A percentile compares a stretch with the other conserved stretches of the same genome.
phyloP scores from a whole-genome alignment of 2,888 invertebrate species.

The Helicoverpa assulta region DNA sequence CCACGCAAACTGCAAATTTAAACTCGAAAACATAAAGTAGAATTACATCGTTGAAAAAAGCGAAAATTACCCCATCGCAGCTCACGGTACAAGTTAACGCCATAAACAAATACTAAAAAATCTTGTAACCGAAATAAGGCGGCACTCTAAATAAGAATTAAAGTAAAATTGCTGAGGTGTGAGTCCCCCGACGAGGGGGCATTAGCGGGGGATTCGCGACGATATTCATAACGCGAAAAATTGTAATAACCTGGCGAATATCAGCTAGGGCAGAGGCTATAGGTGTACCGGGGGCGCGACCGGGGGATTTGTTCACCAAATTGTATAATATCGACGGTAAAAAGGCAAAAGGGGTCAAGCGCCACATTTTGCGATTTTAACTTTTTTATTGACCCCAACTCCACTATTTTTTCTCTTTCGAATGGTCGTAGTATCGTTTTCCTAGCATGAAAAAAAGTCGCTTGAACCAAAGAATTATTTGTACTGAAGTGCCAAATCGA shows the following conservation, averaged over 20 bases:
- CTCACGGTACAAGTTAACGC: slow-evolving; percentile 81
- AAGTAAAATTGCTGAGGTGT: slow-evolving; percentile 89
- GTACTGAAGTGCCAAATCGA: too few relatives aligned
- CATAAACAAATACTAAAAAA: slow-evolving; percentile 89
- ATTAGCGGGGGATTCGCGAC: slow-evolving; percentile 79
- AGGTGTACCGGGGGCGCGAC: slow-evolving; percentile 81
- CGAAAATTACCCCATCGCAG: slow-evolving; percentile 83
- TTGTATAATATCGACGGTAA: too few relatives aligned
- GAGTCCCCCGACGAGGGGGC: slow-evolving; percentile 82
- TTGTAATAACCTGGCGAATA: slow-evolving; percentile 89
- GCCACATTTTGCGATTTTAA: too few relatives aligned
- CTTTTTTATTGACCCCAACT: too few relatives aligned
- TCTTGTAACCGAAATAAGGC: slow-evolving; percentile 89
- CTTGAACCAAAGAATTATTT: too few relatives aligned
- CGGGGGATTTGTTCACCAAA: slow-evolving; percentile 84
- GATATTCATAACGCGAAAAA: slow-evolving; percentile 90
- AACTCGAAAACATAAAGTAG: slow-evolving; percentile 73
- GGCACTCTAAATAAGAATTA: slow-evolving; percentile 90
- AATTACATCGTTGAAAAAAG: slow-evolving; percentile 81
- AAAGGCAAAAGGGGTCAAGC: too few relatives aligned
- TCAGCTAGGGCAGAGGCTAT: slow-evolving; percentile 77
- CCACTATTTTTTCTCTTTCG: too few relatives aligned
- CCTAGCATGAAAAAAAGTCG: too few relatives aligned
- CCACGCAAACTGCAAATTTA: slow-evolving; percentile 70
- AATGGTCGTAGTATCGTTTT: too few relatives aligned